Evolutionary conservation across 2,113 vertebrate genomes (phyloP), one percentile per base, ranked within the genome.

Genomic region (Antidorcas marsupialis): DNA sequence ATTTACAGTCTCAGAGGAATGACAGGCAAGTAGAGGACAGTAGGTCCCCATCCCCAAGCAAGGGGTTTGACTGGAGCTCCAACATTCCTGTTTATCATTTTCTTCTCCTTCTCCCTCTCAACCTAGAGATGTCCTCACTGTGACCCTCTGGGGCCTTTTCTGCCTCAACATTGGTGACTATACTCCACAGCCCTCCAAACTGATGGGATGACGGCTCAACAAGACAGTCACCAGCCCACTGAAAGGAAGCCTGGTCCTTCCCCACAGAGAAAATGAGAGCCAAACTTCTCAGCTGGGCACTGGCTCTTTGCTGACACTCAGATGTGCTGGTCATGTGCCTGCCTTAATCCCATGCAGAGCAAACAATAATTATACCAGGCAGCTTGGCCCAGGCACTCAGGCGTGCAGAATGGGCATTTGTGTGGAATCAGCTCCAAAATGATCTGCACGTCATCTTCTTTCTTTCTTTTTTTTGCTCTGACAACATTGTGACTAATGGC

Each of bases 241-340:
- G 3, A 14, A 47, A 50, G 52, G 53, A 89, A 78, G 15, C 27
- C 53, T 17, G 0, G 21, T 4, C 25, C 45, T 7, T 19, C 1
- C 8, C 39, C 25, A 14, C 87, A 97, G 95, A 97, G 84, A 86
- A 96, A 97, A 98, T 94, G 97, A 96, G 91, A 95, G 76, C 89
- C 93, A 93, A 59, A 12, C 95, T 94, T 84, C 95, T 91, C 30
- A 33, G 62, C 87, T 82, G 92, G 55, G 85, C 94, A 82, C 79
- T 74, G 45, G 59, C 11, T 90, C 71, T 55, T 96, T 86, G 88
- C 89, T 96, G 87, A 89, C 53, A 14, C 64, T 94, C 15, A 23
- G 55, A 21, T 52, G 89, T 86, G 45, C 81, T 85, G 88, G 19
- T 74, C 27, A 3, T 10, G 83, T 95, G 52, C 11, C 95, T 95